Evolutionary conservation across 1,140 invertebrate species (phyloP).

Genomic region (Drepana arcuata): DNA sequence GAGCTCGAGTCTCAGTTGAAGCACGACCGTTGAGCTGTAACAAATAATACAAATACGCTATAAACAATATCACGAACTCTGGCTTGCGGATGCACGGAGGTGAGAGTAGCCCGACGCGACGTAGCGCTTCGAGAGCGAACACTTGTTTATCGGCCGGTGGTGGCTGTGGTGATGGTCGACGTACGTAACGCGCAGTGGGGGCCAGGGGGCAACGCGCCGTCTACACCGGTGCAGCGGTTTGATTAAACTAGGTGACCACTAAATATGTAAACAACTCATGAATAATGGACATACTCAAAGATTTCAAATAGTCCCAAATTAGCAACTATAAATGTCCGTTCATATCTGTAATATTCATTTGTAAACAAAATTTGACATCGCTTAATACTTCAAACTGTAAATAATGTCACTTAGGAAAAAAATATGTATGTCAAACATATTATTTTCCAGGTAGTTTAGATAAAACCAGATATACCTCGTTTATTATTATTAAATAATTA

Average conservation of each 20-base stretch:
- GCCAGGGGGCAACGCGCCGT: slow-evolving; percentile 30
- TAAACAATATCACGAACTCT: background rate
- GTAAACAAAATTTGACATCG: too few relatives aligned
- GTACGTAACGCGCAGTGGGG: slow-evolving; percentile 29
- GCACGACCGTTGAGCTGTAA: slow-evolving; percentile 59
- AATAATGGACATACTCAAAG: too few relatives aligned
- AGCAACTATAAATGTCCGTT: too few relatives aligned
- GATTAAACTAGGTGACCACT: slow-evolving; percentile 23
- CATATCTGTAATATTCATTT: too few relatives aligned
- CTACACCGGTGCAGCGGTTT: slow-evolving; percentile 14
- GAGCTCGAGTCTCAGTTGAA: slow-evolving; percentile 50
- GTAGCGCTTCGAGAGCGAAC: slow-evolving; percentile 25
- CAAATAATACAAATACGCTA: slow-evolving; percentile 20
- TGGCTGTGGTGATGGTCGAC: slow-evolving; percentile 17
- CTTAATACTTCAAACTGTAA: too few relatives aligned
- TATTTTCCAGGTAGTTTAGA: too few relatives aligned
- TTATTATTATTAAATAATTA: too few relatives aligned
- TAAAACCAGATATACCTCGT: too few relatives aligned
- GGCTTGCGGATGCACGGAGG: slow-evolving; percentile 4
- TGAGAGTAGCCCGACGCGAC: slow-evolving; percentile 16
- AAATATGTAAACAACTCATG: background rate
- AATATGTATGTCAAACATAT: too few relatives aligned
- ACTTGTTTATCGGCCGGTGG: slow-evolving; percentile 30
- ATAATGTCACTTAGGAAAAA: too few relatives aligned
- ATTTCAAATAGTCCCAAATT: too few relatives aligned